Evolutionary conservation across 2,113 vertebrate species (phyloP), one percentile per base, ranked within the genome.

Genomic region (Psilopogon haemacephalus): DNA sequence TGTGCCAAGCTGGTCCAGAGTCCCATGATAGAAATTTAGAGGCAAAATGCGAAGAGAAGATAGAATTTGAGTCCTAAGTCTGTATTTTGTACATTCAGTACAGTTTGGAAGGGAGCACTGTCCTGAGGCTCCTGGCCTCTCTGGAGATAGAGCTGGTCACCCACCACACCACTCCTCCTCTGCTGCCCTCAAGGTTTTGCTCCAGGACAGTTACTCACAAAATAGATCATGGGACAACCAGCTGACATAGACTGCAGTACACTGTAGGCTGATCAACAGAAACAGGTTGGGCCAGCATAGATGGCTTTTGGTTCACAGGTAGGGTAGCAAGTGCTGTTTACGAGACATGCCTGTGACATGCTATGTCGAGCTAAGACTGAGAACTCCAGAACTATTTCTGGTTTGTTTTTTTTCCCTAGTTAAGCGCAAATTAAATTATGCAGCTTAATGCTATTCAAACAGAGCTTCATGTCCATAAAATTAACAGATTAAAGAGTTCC

Each of bases 361-460:
- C 63, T 32, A 19, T 79, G 74, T 76, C 1, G 1, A 83, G 63
- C 63, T 73, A 72, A 56, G 52, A 67, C 48, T 2, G 2, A 94
- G 87, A 92, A 59, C 33, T 32, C 32, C 76, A 76, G 52, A 92
- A 35, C 9, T 70, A 50, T 1, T 91, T 82, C 72, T 54, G 58
- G 48, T 93, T 92, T 93, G 63, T 24, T 89, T 92, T 76, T 89
- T 89, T 92, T 76, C 87, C 37, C 52, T 91, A 70, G 38, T 89
- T 91, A 85, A 77, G 52, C 20, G 21, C 24, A 70, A 96, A 95
- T 96, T 96, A 90, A 93, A 93, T 90, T 93, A 94, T 92, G 56
- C 88, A 71, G 42, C 24, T 82, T 93, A 93, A 83, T 86, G 82
- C 68, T 79, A 70, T 89, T 95, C 86, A 89, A 95, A 94, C 75